A percentile compares a stretch with the other conserved stretches of the same genome.
These are phyloP conservation scores for Chydorus sphaericus DNA, from an alignment of 2,888 invertebrate species.

Conservation along the genomic window DNA sequence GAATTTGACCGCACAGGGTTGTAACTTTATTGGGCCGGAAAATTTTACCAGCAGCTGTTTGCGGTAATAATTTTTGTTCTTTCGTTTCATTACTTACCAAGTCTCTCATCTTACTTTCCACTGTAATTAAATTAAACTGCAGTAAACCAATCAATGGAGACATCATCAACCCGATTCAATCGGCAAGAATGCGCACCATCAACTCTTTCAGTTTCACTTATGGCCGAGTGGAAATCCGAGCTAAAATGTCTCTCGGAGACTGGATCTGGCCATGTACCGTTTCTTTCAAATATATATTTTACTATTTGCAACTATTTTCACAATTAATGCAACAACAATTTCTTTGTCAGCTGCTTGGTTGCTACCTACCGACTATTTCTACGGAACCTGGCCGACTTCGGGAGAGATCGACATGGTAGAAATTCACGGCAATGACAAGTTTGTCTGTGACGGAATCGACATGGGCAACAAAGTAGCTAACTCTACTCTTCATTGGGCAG, in stretches of 20 bases:
- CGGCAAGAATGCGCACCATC: slow-evolving; percentile 23
- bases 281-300: background rate
- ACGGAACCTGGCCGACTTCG: slow-evolving; percentile 29
- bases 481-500: slow-evolving; percentile 31
- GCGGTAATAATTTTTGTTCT: background rate
- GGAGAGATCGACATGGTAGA: slow-evolving; percentile 32
- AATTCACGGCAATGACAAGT: slow-evolving; percentile 26
- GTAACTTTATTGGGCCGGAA: slow-evolving; percentile 22
- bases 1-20: slow-evolving; percentile 18
- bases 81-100: background rate
- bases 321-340: background rate
- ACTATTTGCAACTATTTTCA: background rate
- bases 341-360: slow-evolving; percentile 25
- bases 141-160: slow-evolving; percentile 7
- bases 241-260: slow-evolving; percentile 26
- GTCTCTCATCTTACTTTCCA: background rate
- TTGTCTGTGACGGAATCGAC: slow-evolving; percentile 3
- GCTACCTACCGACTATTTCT: slow-evolving; percentile 25
- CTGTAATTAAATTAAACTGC: background rate
- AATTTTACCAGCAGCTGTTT: background rate
- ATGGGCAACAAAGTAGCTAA: slow-evolving; percentile 23
- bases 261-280: slow-evolving; percentile 26
- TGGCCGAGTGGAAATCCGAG: slow-evolving; percentile 25
- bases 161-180: slow-evolving; percentile 25
- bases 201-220: slow-evolving; percentile 23